Base-by-base conservation (phyloP, 2,888 invertebrate genomes). In the Leptopilina syphax region DNA sequence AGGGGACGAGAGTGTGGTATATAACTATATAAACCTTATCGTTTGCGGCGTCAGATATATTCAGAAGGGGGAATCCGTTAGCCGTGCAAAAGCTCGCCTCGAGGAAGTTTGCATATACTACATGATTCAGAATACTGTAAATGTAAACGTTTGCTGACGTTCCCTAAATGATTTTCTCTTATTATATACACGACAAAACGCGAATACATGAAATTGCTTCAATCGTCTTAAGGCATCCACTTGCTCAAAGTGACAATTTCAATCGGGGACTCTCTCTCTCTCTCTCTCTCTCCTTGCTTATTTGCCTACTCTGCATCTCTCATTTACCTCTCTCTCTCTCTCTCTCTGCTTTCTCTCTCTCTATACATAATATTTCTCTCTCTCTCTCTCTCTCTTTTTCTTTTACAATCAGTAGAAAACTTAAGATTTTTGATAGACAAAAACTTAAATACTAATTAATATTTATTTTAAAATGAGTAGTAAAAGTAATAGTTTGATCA, bases 21-120 rank as follows among this genome's bases (percentile, higher is more conserved):
- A 76, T 54, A 70, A 70, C 70, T 70, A 70, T 54, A 70, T 70
- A 70, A 50, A 70, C 54, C 54, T 70, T 70, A 70, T 70, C 70
- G 70, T 70, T 70, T 70, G 70, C 50, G 50, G 70, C 70, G 70
- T 70, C 70, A 70, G 54, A 70, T 50, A 50, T 50, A 70, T 34
- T 70, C 70, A 8, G 54, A 70, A 34, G 34, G 70, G 70, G 70
- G 27, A 70, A 70, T 70, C 70, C 54, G 70, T 70, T 70, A 9
- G 50, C 13, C 13, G 34, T 50, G 12, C 50, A 34, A 34, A 34
- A 34, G 50, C 65, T 34, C 10, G 66, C 70, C 70, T 70, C 70
- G 27, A 54, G 70, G 54, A 70, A 70, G 70, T 70, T 70, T 70
- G 70, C 27, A 70, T 70, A 70, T 70, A 70, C 50, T 8, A 27